Evolutionary conservation across 2,113 vertebrate genomes (phyloP).

Genomic region (Terrapene triunguis): DNA sequence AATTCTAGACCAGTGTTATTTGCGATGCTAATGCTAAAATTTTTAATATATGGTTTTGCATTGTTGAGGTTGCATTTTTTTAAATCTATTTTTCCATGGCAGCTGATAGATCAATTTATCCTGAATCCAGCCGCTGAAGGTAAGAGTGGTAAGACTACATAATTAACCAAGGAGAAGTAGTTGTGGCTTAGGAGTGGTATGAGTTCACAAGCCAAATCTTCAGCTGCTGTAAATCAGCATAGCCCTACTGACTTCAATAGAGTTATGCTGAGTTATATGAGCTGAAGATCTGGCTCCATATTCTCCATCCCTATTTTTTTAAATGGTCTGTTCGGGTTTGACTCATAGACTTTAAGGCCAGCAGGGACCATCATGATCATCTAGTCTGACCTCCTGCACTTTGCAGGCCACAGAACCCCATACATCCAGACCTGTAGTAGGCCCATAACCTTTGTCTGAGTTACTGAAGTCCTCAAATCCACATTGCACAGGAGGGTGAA

Average conservation of each 20-base stretch:
- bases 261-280: background rate
- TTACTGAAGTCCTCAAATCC: too few species aligned
- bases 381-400: too few species aligned
- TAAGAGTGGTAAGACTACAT: background rate
- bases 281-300: background rate
- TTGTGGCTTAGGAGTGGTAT: background rate
- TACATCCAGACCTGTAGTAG: too few species aligned
- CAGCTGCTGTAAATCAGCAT: background rate
- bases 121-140: background rate
- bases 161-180: background rate
- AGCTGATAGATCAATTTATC: background rate
- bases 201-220: background rate
- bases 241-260: background rate
- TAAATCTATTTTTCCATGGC: background rate
- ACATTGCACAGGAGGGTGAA: too few species aligned
- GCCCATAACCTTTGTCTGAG: too few species aligned
- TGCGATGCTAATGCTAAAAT: background rate
- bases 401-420: too few species aligned
- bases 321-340: background rate
- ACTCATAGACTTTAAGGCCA: too few species aligned
- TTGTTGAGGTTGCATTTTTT: background rate
- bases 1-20: background rate
- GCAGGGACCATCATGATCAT: too few species aligned
- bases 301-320: background rate
- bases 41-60: background rate